Base-by-base conservation (phyloP, 2,113 vertebrate genomes). In the Tonatia bakeri region DNA sequence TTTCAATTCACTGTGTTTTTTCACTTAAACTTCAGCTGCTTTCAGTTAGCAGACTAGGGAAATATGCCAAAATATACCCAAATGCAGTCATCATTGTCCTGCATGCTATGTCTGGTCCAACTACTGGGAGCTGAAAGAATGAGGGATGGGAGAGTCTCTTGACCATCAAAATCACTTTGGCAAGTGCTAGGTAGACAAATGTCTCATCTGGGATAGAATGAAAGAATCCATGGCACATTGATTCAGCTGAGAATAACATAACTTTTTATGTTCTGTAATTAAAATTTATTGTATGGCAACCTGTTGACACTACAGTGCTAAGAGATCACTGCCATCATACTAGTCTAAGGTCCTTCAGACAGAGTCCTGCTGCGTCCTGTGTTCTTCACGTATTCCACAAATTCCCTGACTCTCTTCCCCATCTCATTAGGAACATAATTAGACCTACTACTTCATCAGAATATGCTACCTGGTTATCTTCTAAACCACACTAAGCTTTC, bases 11-110 rank as follows among this genome's bases (percentile, higher is more conserved):
- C 92, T 73, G 93, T 94, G 61, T 92, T 97, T 88, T 97, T 97
- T 94, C 54, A 97, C 94, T 97, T 97, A 98, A 86, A 97, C 88
- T 77, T 95, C 96, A 97, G 96, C 94, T 98, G 97, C 86, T 95
- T 97, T 95, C 65, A 81, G 95, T 96, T 97, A 97, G 94, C 1
- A 97, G 92, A 40, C 47, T 67, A 75, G 65, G 96, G 95, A 91
- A 82, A 40, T 86, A 80, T 28, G 96, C 94, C 97, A 97, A 96
- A 97, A 94, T 70, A 92, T 54, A 94, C 94, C 96, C 90, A 82
- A 94, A 89, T n/a, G 88, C 38, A 90, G 59, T 85, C 84, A 69
- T 87, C n/a, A 0, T 59, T 94, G 65, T 72, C 73, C 31, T 79
- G 91, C 38, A 65, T 31, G 52, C 77, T 89, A 82, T 95, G 91